Conservation (phyloP, 2,797 vertebrate genomes). For the Falco peregrinus region DNA sequence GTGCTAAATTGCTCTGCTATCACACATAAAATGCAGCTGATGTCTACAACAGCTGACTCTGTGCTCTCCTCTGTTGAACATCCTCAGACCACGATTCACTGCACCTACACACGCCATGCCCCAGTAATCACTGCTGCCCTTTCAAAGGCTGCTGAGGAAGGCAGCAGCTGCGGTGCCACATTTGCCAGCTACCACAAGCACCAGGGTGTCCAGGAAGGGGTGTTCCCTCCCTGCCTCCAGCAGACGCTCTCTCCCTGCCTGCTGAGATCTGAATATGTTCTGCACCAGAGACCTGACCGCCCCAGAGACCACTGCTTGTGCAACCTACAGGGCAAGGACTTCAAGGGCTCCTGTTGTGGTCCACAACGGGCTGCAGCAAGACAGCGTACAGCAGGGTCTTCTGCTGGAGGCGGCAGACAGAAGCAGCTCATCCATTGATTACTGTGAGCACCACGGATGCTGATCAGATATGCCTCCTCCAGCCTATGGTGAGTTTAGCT, state of each 20-base stretch:
- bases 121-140: not conserved
- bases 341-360: not conserved
- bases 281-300: not conserved
- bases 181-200: not conserved
- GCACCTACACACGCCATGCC: accelerated
- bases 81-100: not conserved
- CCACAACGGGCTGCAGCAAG: not conserved
- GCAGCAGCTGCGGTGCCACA: accelerated
- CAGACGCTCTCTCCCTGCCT: not conserved
- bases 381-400: not conserved
- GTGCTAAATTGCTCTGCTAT: not conserved
- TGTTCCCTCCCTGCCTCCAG: not conserved
- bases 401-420: accelerated
- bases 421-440: not conserved
- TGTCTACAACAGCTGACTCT: not conserved
- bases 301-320: not conserved
- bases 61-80: not conserved
- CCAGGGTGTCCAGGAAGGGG: accelerated
- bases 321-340: accelerated
- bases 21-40: not conserved
- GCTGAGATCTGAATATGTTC: accelerated
- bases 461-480: not conserved
- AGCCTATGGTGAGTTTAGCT: not conserved
- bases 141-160: not conserved
- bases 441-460: not conserved